Evolutionary conservation across 2,113 vertebrate species (phyloP).

Genomic region (Aptenodytes patagonicus): DNA sequence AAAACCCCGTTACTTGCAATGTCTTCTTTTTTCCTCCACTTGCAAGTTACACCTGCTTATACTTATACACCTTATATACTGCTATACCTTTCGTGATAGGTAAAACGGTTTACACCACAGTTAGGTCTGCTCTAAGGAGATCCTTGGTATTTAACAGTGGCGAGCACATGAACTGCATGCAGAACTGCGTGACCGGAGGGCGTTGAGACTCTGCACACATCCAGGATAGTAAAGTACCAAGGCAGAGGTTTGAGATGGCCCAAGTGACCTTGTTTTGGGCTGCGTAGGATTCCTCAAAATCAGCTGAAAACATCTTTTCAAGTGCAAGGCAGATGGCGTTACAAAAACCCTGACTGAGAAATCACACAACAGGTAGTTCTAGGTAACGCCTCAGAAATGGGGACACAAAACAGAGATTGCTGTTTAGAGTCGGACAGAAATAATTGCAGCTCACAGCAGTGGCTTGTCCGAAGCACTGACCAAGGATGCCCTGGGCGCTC

Average conservation of each 20-base stretch:
- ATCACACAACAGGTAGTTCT: background rate
- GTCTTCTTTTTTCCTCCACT: background rate
- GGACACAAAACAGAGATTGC: background rate
- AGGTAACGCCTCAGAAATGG: background rate
- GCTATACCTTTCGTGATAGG: background rate
- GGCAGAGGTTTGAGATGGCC: background rate
- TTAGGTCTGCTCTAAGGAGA: background rate
- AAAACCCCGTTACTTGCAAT: accelerated
- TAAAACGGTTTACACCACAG: background rate
- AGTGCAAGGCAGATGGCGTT: background rate
- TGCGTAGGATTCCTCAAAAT: background rate
- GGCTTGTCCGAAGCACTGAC: background rate
- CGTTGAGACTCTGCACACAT: background rate
- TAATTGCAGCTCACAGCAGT: too few species aligned
- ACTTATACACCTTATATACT: background rate
- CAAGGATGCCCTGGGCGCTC: background rate
- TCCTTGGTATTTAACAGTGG: background rate
- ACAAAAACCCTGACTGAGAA: background rate
- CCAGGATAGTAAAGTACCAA: background rate
- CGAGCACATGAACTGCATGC: background rate
- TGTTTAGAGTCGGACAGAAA: background rate
- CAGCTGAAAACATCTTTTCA: background rate
- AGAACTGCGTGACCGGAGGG: background rate
- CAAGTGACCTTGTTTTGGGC: background rate
- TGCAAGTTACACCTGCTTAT: background rate